These are phyloP conservation scores for Diarsia brunnea DNA, from an alignment of 2,888 invertebrate species.

Conservation along the genomic window DNA sequence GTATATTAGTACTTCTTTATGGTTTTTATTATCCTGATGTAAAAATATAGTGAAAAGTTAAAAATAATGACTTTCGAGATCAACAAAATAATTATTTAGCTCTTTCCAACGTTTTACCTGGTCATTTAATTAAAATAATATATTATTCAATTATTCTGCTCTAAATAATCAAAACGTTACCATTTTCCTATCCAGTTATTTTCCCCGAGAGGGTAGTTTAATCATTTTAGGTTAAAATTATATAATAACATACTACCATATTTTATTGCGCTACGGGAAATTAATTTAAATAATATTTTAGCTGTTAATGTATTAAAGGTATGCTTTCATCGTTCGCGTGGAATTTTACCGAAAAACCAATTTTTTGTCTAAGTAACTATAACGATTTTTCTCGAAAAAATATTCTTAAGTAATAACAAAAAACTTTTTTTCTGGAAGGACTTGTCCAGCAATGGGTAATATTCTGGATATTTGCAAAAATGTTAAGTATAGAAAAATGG, in stretches of 20 bases:
- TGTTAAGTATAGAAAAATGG: no score
- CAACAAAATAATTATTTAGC: constrained; percentile 26
- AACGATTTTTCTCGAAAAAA: no score
- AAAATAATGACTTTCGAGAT: constrained; percentile 28
- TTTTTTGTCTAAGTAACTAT: no score
- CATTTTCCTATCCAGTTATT: constrained; percentile 40
- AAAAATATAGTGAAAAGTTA: neutral
- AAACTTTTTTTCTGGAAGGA: no score
- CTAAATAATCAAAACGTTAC: constrained; percentile 45
- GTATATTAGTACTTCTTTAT: neutral
- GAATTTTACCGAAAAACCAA: no score
- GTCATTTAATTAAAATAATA: constrained; percentile 32
- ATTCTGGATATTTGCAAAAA: no score
- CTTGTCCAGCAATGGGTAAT: no score
- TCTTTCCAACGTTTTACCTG: constrained; percentile 16
- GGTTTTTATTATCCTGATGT: neutral
- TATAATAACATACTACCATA: constrained; percentile 39
- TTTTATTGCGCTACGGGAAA: constrained; percentile 15
- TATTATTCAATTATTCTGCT: constrained; percentile 45
- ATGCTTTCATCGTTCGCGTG: neutral
- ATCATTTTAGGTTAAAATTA: constrained; percentile 39
- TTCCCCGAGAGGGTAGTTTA: constrained; percentile 43
- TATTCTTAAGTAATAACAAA: no score
- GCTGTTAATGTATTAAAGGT: neutral
- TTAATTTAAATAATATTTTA: constrained; percentile 30